Percentiles rank a stretch among this genome's conserved stretches.
Conservation (phyloP, 2,113 vertebrate species). For the Numida meleagris region DNA sequence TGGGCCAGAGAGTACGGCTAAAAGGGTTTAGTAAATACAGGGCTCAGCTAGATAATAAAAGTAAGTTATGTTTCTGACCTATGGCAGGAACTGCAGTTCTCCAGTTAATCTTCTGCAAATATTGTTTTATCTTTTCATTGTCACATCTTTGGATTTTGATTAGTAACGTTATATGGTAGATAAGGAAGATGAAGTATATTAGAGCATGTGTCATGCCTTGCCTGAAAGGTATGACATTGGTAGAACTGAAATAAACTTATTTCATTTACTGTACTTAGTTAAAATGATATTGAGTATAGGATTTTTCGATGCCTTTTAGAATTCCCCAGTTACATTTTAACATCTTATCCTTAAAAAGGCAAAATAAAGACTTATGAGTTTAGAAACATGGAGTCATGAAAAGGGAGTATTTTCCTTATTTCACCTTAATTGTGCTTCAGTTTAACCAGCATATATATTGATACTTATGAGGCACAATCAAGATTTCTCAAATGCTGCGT, state of each 20-base stretch:
- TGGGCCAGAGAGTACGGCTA: constrained; percentile 95
- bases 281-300: neutral
- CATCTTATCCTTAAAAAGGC: neutral
- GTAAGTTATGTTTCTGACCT: constrained; percentile 77
- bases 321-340: neutral
- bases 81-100: neutral
- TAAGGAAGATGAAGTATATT: neutral
- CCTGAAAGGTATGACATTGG: neutral
- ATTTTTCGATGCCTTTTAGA: neutral
- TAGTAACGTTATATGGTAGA: neutral
- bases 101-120: neutral
- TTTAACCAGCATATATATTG: neutral
- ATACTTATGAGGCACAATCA: neutral
- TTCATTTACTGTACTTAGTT: neutral
- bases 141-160: neutral
- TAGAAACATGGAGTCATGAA: neutral
- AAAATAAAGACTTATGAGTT: neutral
- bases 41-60: constrained; percentile 98
- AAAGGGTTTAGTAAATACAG: constrained; percentile 96
- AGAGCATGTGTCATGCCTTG: neutral
- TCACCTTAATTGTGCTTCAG: neutral
- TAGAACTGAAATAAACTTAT: neutral
- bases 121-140: neutral
- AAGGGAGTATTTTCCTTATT: neutral
- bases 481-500: neutral